phyloP scores from a whole-genome alignment of 2,888 invertebrate genomes.

The Achlya flavicornis region DNA sequence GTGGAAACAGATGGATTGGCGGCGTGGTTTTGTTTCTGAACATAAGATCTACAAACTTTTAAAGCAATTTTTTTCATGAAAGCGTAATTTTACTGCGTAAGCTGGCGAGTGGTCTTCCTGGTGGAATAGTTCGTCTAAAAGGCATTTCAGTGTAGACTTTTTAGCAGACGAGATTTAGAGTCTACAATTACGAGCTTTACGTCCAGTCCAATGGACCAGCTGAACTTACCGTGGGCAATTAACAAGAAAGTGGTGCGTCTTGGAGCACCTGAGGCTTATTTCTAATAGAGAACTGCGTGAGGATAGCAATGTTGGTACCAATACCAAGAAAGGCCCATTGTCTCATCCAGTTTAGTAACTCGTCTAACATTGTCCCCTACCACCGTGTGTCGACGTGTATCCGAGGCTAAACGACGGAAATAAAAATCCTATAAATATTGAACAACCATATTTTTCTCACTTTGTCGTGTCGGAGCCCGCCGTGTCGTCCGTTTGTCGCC shows the following conservation, averaged over 20 bases:
- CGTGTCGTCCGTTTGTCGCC: conserved; percentile 55
- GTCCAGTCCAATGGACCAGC: no score
- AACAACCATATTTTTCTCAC: conserved; percentile 82
- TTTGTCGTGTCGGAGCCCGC: conserved; percentile 69
- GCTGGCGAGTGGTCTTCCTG: no score
- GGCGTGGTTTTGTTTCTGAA: not conserved
- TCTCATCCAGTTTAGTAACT: conserved; percentile 18
- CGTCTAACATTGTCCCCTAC: conserved; percentile 50
- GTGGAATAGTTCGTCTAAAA: no score
- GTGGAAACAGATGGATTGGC: not conserved
- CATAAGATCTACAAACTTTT: no score
- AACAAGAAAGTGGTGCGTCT: no score
- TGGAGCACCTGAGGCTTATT: no score
- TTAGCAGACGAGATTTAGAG: not conserved
- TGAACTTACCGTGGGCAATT: no score
- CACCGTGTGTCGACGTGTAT: conserved; percentile 60
- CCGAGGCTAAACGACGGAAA: conserved; percentile 78
- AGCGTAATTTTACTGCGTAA: no score
- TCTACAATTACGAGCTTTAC: no score
- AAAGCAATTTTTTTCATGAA: no score
- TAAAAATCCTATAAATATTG: conserved; percentile 83
- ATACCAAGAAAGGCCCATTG: not conserved
- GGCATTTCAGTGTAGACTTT: not conserved
- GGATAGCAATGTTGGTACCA: not conserved
- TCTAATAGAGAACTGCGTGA: not conserved